These are phyloP conservation scores for Campaea margaritaria DNA, from an alignment of 2,888 invertebrate species.

Conservation along the genomic window DNA sequence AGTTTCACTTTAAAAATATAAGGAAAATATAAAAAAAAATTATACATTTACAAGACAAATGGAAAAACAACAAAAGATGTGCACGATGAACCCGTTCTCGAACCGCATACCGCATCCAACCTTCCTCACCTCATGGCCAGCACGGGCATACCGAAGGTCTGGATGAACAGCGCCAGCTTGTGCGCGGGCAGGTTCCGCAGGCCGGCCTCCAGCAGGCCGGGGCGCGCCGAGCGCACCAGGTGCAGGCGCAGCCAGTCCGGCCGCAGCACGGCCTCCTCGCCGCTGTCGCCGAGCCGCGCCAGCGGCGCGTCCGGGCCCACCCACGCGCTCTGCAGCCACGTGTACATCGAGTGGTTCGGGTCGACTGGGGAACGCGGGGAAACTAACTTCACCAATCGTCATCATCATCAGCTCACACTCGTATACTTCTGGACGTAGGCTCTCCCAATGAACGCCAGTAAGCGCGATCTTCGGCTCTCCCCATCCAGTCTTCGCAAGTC, in stretches of 20 bases:
- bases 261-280: conserved; percentile 92
- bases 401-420: too few relatives aligned
- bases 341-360: conserved; percentile 88
- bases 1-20: too few relatives aligned
- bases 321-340: conserved; percentile 87
- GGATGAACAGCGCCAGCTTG: conserved; percentile 96
- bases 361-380: conserved; percentile 69
- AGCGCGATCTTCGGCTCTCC: too few relatives aligned
- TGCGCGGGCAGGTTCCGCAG: conserved; percentile 93
- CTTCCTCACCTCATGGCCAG: conserved; percentile 91
- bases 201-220: conserved; percentile 93
- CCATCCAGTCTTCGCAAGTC: too few relatives aligned
- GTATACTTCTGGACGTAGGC: too few relatives aligned
- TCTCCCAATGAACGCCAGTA: too few relatives aligned
- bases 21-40: too few relatives aligned
- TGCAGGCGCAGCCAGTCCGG: conserved; percentile 97
- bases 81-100: too few relatives aligned
- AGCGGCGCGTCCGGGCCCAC: conserved; percentile 91
- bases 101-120: too few relatives aligned
- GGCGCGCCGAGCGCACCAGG: conserved; percentile 94
- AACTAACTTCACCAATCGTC: too few relatives aligned
- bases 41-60: too few relatives aligned
- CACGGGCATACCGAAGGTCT: conserved; percentile 98
- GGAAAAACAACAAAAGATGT: too few relatives aligned
- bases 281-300: conserved; percentile 88